phyloP scores from a whole-genome alignment of 2,797 vertebrate species.

The Chloroceryle amazona region DNA sequence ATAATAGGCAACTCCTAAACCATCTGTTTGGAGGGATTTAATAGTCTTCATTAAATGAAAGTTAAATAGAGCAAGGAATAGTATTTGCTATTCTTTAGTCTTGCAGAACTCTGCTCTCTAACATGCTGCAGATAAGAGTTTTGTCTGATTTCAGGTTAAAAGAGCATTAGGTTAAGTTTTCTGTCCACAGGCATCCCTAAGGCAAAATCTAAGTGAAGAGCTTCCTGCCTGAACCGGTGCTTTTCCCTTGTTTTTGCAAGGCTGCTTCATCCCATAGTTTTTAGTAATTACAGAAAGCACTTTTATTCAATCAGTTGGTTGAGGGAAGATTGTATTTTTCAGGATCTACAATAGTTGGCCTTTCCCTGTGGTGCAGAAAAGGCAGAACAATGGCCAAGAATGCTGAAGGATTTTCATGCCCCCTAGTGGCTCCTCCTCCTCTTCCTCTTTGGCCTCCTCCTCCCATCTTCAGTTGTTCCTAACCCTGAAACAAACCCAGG shows the following conservation, averaged over 20 bases:
- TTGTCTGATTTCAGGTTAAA: neutral
- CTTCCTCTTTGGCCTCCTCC: neutral
- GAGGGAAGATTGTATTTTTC: neutral
- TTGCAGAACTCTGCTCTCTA: neutral
- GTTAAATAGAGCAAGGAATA: neutral
- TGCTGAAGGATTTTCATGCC: neutral
- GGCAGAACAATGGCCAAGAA: neutral
- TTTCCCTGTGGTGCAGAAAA: neutral
- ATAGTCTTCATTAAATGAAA: neutral
- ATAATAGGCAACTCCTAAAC: neutral
- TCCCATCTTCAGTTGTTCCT: neutral
- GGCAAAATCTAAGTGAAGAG: neutral
- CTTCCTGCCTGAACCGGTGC: neutral
- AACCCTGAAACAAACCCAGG: neutral
- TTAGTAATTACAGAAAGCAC: neutral
- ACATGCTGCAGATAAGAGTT: neutral
- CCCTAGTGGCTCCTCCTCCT: neutral
- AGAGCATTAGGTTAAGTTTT: neutral
- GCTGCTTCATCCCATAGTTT: neutral
- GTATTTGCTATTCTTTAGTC: neutral
- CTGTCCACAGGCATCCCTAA: neutral
- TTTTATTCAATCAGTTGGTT: neutral
- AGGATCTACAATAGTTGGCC: neutral
- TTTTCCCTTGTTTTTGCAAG: neutral
- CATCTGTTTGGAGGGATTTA: neutral